Evolutionary conservation across 2,797 vertebrate genomes (phyloP), one percentile per base, ranked within the genome.

Genomic region (Kryptolebias ocellatus): DNA sequence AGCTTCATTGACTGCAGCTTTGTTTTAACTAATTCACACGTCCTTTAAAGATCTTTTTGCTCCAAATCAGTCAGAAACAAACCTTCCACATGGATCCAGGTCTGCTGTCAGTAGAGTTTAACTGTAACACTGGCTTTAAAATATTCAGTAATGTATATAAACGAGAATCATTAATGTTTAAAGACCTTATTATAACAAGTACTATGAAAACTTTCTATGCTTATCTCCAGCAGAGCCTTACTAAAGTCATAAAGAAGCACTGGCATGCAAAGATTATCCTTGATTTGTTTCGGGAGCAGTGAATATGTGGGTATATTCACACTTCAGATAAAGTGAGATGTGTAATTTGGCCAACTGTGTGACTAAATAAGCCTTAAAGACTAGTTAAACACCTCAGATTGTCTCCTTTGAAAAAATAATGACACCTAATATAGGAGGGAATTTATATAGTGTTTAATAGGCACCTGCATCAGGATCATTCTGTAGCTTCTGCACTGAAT

Each of bases 121-220:
- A 73, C 57, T 20, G 20, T 53, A 39, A 76, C 70, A 73, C 27
- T 20, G 53, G 44, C 4, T 50, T 63, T 83, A 53, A 83, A 84
- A 83, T 79, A 76, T 83, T 70, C 76, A 80, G 51, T 64, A 51
- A 75, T 67, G 79, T 72, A 64, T 68, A 73, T 59, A 70, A 83
- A 82, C 64, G 74, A 70, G 80, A 76, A 57, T 73, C 76, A 75
- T 84, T 69, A 87, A 87, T 83, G 76, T 83, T 86, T 81, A 60
- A 86, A 79, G 70, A 62, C 5, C 1, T 17, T 69, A 63, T 81
- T 56, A 81, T 29, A 58, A 78, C 57, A 58, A 83, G 60, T 11
- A 63, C 66, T 59, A 61, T 80, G 77, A 79, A 67, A 79, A 62
- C 70, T 51, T 60, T 53, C 65, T 0, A 5, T 17, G 16, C 37